Base-by-base conservation (phyloP, 2,113 vertebrate species). In the Calonectris borealis region DNA sequence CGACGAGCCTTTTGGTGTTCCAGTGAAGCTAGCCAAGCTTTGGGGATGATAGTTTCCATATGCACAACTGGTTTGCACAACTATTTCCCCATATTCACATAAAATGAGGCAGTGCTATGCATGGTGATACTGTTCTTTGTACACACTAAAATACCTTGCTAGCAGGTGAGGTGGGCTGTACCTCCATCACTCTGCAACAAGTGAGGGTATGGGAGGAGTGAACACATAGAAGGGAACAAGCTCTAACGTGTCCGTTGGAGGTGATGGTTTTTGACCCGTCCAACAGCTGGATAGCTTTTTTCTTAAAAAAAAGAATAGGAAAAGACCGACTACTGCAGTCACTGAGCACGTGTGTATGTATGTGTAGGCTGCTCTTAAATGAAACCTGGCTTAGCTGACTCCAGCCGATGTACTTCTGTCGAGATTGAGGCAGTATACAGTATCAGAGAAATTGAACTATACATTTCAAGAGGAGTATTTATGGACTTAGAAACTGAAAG, bases 21-120 rank as follows among this genome's bases (percentile, higher is more conserved):
- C 75, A 84, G 62, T 46, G 78, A 87, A 87, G 69, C 72, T 79
- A 86, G 93, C 94, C 95, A 97, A 85, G 60, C 26, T 80, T 66
- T 93, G 55, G 38, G 60, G 54, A 84, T 95, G 90, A 97, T 96
- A 27, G 44, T 70, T 97, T 94, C 87, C 94, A 94, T 90, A 94
- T 85, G 92, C 64, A 58, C 34, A 42, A 79, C 19, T 66, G 58
- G 38, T 87, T 95, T 90, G 77, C 87, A 82, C 68, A 78, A 27
- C 54, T 26, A 12, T 54, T 95, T 86, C 40, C 32, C 48, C 8
- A 9, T 54, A 48, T 83, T 81, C 70, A 27, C 68, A 8, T 29
- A 36, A 89, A 86, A 68, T 34, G 54, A 94, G 57, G 46, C 26
- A 44, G 38, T 24, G 48, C 17, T 72, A 21, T 21, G 15, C 5